Evolutionary conservation across 2,113 vertebrate species (phyloP), one percentile per base, ranked within the genome.

Genomic region (Pardalotus punctatus): DNA sequence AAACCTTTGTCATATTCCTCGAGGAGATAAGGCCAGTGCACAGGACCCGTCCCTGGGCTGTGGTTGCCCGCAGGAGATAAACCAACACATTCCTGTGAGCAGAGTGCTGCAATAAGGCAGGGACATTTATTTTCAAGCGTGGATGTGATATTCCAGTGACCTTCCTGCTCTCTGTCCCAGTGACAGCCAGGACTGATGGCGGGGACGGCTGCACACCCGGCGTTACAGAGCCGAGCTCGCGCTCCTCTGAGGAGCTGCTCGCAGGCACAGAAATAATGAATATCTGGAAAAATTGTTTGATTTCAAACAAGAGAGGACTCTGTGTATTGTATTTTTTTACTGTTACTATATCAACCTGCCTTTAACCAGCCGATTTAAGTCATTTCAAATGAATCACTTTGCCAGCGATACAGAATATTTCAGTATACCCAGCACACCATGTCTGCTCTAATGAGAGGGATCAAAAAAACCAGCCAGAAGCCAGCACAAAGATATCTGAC

Each of bases 331-430:
- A 1, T 70, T 80, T 80, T 70, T 42, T 51, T 48, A 19, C 86
- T 91, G 93, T 94, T 97, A 94, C 91, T 95, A 84, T 94, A 93
- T 70, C 93, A 94, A 93, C 93, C 90, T 40, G 80, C 85, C 73
- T 45, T 76, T 67, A 91, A 77, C 78, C 82, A 83, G 74, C 24
- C 29, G 5, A 84, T 93, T 94, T 90, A 54, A 88, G 54, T 77
- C 72, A 87, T 54, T 90, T 72, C 20, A 62, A 77, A 71, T 73
- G 67, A 95, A 92, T 90, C 93, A 56, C 60, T 83, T 70, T 53
- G 79, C 90, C 85, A 90, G 90, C 0, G 15, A 81, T 8, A 91
- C 70, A 70, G 89, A 67, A n/a, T 38, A 64, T 81, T 74, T 78
- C 47, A 80, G 89, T 11, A 4, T 53, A 65, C 29, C 84, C 78